A percentile compares a stretch with the other conserved stretches of the same genome.
Conservation (phyloP, 2,113 vertebrate genomes). For the Lasiurus cinereus region DNA sequence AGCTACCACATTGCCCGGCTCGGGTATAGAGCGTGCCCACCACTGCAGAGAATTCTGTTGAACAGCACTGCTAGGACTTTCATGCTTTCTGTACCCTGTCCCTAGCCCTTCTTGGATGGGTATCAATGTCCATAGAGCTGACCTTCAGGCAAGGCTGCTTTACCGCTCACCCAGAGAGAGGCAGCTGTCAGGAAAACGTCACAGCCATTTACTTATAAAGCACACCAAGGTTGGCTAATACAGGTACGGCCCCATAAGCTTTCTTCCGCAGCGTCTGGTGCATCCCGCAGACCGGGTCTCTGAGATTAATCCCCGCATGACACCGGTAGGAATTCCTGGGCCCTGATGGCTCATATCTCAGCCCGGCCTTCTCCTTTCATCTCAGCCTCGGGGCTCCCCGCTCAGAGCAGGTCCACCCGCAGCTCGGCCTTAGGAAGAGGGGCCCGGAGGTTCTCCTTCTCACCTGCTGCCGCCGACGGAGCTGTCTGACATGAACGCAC, state of each 20-base stretch:
- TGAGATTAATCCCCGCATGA: not conserved
- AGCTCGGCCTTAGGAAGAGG: not conserved
- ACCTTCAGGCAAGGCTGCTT: not conserved
- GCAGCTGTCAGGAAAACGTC: not conserved
- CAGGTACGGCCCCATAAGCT: not conserved
- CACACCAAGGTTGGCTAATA: not conserved
- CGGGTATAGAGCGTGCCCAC: rapidly evolving
- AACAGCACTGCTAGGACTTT: not conserved
- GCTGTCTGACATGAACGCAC: not conserved
- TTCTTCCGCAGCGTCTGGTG: not conserved
- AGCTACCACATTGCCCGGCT: not conserved
- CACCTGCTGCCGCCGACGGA: not conserved
- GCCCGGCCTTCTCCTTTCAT: not conserved
- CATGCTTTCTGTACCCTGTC: not conserved
- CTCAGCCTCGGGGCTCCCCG: not conserved
- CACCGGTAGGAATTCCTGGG: not conserved
- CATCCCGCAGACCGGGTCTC: not conserved
- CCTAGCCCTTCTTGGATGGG: not conserved
- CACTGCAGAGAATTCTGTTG: not conserved
- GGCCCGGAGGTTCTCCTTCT: not conserved
- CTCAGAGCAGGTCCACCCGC: not conserved
- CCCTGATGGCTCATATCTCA: not conserved
- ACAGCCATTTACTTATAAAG: not conserved
- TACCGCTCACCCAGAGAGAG: not conserved
- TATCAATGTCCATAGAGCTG: not conserved